Percentiles rank a stretch among this genome's conserved stretches.
phyloP scores from a whole-genome alignment of 1,140 invertebrate species.

The Globodera rostochiensis region DNA sequence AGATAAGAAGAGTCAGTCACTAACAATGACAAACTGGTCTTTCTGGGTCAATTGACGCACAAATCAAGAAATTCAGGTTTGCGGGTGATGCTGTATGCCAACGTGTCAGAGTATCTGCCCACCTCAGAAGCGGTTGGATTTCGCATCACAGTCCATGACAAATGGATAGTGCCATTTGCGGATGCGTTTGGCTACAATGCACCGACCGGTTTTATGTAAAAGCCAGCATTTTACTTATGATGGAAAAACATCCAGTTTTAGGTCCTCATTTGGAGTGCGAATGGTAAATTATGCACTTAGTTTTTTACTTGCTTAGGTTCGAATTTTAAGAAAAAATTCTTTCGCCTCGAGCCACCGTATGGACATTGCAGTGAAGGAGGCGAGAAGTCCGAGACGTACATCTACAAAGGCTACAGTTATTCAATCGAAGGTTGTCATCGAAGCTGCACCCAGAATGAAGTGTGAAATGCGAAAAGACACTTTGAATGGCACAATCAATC shows the following conservation, averaged over 20 bases:
- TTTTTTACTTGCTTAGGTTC: background rate
- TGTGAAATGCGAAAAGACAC: background rate
- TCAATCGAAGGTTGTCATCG: conserved; percentile 65
- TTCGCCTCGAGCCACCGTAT: conserved; percentile 56
- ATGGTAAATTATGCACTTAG: conserved; percentile 46
- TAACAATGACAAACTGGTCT: background rate
- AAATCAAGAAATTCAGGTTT: conserved; percentile 43
- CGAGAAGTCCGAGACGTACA: conserved; percentile 54
- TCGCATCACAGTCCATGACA: conserved; percentile 64
- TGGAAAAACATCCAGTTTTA: background rate
- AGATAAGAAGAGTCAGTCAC: background rate
- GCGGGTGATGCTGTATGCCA: conserved; percentile 61
- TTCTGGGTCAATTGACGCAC: background rate
- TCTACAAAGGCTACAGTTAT: conserved; percentile 64
- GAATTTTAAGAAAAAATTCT: conserved; percentile 60
- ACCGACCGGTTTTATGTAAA: conserved; percentile 60
- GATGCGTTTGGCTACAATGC: conserved; percentile 64
- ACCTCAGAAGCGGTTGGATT: conserved; percentile 65
- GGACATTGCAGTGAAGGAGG: conserved; percentile 59
- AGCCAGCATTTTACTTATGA: too few species aligned
- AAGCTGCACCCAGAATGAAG: conserved; percentile 62
- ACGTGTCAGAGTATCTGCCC: conserved; percentile 64
- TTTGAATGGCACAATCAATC: background rate
- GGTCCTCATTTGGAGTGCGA: conserved; percentile 62
- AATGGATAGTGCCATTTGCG: conserved; percentile 63